Base-by-base conservation (phyloP, 2,797 vertebrate species). In the Chrysolophus pictus region DNA sequence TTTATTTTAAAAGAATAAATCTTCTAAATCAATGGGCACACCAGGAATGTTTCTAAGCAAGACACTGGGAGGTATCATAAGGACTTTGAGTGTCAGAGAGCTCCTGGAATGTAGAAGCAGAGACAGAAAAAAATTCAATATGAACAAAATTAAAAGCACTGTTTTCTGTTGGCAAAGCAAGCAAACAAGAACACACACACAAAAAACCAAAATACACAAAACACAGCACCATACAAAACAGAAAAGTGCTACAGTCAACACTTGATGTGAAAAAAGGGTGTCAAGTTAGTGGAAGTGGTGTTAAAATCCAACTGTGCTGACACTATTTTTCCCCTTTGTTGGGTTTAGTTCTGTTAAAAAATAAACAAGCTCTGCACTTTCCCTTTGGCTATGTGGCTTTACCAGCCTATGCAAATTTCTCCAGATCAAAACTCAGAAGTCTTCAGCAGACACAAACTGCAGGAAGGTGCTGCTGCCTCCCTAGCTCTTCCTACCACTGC, bases 401-500 rank as follows among this genome's bases (percentile, higher is more conserved):
- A 87, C 11, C 56, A 92, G 28, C 22, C 44, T 60, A 42, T 79
- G 84, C 26, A 91, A 65, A 78, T 70, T 72, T 60, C 39, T 91
- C 35, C 23, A 51, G 42, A 82, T 86, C 49, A 93, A 94, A 87
- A 87, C 53, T 87, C 59, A 92, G 64, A 42, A 90, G 18, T 9
- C 17, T 79, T 90, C 68, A 73, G 72, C 5, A 85, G 77, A 93
- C 69, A 90, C 5, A 67, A 29, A 81, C 2, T 75, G 80, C 55
- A 94, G 58, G 41, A 84, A 84, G 87, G 88, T 86, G 69, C 84
- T 94, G 53, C 53, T 82, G 70, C 81, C 56, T 79, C n/a, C 71
- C 42, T n/a, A 60, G 41, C 26, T 28, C 49, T 55, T 80, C 33
- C 49, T 85, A 62, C 26, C 67, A 81, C 35, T 41, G 51, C 58